phyloP scores from a whole-genome alignment of 2,797 vertebrate genomes.

The Ctenopoma kingsleyae region DNA sequence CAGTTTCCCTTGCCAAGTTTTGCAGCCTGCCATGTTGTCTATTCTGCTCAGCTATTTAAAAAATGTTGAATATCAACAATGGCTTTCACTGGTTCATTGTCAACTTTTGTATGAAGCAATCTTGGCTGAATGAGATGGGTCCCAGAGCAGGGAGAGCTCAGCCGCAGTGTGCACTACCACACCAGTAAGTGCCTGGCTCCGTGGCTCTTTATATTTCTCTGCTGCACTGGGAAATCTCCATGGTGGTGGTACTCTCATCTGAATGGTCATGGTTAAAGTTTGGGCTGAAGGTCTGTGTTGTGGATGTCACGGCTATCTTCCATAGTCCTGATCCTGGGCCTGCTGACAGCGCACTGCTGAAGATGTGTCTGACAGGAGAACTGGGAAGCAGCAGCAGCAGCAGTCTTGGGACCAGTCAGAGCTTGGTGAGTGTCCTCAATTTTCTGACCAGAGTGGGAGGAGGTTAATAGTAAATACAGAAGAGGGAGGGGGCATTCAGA shows the following conservation, averaged over 20 bases:
- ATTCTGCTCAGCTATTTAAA: slow-evolving; percentile 98
- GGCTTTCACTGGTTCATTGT: slow-evolving; percentile 97
- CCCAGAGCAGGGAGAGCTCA: slow-evolving; percentile 92
- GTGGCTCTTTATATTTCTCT: slow-evolving; percentile 67
- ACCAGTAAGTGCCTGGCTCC: slow-evolving; percentile 70
- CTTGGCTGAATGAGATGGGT: slow-evolving; percentile 98
- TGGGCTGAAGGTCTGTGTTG: slow-evolving; percentile 37
- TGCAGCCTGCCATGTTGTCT: slow-evolving; percentile 96
- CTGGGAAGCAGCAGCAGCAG: slow-evolving; percentile 60
- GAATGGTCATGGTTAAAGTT: slow-evolving; percentile 43
- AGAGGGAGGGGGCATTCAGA: slow-evolving; percentile 61
- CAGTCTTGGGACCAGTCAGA: slow-evolving; percentile 69
- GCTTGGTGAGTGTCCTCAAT: slow-evolving; percentile 84
- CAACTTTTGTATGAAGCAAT: slow-evolving; percentile 99
- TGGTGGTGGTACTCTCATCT: slow-evolving; percentile 36
- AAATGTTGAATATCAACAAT: slow-evolving; percentile 99
- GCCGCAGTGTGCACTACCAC: slow-evolving; percentile 86
- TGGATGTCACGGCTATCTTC: slow-evolving; percentile 57
- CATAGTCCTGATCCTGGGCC: slow-evolving; percentile 52
- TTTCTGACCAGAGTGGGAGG: slow-evolving; percentile 81
- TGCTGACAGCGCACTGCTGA: slow-evolving; percentile 69
- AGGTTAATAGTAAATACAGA: slow-evolving; percentile 64
- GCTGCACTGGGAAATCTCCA: slow-evolving; percentile 50
- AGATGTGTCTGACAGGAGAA: slow-evolving; percentile 71
- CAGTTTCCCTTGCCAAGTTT: slow-evolving; percentile 96